phyloP scores from a whole-genome alignment of 2,888 invertebrate genomes.

The Cephus runcator region DNA sequence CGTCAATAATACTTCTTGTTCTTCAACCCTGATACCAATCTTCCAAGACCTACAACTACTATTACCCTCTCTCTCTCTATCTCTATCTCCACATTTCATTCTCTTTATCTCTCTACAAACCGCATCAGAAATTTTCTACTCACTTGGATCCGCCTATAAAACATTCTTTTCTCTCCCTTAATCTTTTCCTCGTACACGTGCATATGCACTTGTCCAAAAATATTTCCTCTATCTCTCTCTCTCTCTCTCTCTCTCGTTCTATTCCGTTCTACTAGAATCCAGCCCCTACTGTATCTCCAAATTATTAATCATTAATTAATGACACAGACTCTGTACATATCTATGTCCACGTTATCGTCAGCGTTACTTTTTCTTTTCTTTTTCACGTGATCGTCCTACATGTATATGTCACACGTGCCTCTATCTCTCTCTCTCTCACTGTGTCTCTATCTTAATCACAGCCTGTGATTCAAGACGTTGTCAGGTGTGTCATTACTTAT shows the following conservation, averaged over 20 bases:
- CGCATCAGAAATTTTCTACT: no score
- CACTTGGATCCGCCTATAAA: no score
- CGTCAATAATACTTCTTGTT: constrained; percentile 56
- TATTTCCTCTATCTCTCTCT: constrained; percentile 9
- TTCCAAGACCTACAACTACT: neutral
- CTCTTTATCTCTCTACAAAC: constrained; percentile 24
- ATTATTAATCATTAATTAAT: constrained; percentile 42
- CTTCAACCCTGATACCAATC: neutral
- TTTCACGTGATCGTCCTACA: constrained; percentile 9
- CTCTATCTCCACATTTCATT: constrained; percentile 16
- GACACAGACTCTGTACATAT: constrained; percentile 30
- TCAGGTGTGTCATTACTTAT: neutral
- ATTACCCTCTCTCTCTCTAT: constrained; percentile 21
- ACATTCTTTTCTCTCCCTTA: neutral
- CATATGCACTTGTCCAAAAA: constrained; percentile 1
- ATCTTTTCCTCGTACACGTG: neutral
- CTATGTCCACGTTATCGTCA: constrained; percentile 22
- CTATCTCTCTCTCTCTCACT: neutral
- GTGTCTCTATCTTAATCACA: neutral
- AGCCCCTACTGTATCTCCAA: constrained; percentile 24
- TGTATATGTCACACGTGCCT: neutral
- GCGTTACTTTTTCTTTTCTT: constrained; percentile 21
- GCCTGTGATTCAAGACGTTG: neutral
- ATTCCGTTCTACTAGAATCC: neutral
- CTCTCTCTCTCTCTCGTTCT: neutral